Percentiles rank a stretch among this genome's conserved stretches.
Conservation (phyloP, 2,888 invertebrate genomes). For the Eupithecia centaureata region DNA sequence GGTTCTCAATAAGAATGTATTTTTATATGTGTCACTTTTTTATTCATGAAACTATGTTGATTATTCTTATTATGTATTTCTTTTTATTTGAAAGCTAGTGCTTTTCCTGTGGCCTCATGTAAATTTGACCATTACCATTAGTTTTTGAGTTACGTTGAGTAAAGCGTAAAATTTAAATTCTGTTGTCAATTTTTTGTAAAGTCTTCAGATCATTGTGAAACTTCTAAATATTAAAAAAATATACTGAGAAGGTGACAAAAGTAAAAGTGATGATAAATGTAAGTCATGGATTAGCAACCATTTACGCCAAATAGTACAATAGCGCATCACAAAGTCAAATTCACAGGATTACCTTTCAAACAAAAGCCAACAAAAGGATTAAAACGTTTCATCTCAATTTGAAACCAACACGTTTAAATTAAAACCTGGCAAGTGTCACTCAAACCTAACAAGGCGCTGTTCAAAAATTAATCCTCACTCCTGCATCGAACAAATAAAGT, state of each 20-base stretch:
- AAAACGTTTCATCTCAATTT: conserved; percentile 59
- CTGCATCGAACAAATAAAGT: conserved; percentile 60
- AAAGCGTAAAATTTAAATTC: too few species aligned
- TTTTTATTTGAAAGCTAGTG: too few species aligned
- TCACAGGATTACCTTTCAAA: conserved; percentile 60
- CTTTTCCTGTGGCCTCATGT: too few species aligned
- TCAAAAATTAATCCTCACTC: conserved; percentile 65
- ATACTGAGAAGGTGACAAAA: conserved; percentile 49
- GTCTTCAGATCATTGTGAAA: too few species aligned
- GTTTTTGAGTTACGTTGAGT: too few species aligned
- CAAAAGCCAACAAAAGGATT: conserved; percentile 65
- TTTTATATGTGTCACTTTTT: too few species aligned
- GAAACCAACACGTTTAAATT: conserved; percentile 60
- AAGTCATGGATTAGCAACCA: conserved; percentile 58
- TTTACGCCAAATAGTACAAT: conserved; percentile 58
- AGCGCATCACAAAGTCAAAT: conserved; percentile 57
- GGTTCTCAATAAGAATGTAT: too few species aligned
- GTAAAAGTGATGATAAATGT: conserved; percentile 50
- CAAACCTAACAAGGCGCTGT: conserved; percentile 71
- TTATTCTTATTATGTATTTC: too few species aligned
- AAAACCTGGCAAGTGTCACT: conserved; percentile 69
- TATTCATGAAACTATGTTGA: too few species aligned
- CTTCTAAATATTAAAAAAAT: conserved; percentile 43
- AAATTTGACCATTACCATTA: too few species aligned
- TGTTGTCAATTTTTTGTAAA: too few species aligned